Base-by-base conservation (phyloP, 1,140 invertebrate species). In the Aphaenogaster rudis region DNA sequence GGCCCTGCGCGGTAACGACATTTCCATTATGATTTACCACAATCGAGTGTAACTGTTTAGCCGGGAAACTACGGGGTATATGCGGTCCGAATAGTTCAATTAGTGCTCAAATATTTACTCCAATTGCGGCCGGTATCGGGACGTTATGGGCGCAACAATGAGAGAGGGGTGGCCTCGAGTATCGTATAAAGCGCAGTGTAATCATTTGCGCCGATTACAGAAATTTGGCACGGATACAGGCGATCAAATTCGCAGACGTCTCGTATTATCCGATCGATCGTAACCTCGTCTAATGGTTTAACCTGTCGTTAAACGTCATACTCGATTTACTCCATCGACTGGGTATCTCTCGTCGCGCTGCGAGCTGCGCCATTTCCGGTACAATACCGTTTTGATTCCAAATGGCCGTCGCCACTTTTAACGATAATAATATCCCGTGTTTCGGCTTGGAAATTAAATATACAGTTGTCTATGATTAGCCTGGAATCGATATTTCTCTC, bases 101-200 rank as follows among this genome's bases (percentile, higher is more conserved):
- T 91, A 91, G 90, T 76, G 87, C 80, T 91, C 90, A 91, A 91
- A 91, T 91, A 91, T 91, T 91, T 91, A 91, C 90, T 81, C 88
- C 76, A 87, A 91, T 86, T 81, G 90, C 57, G 89, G 90, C 39
- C 54, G 69, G 82, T 85, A 91, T 91, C 76, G 88, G 85, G 86
- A 90, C 88, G 85, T 89, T 84, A 74, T 82, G 63, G 28, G 50
- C 52, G 39, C 71, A 81, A 59, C 57, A 84, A 84, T 59, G 66
- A 21, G 45, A 52, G 61, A 39, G 63, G n/a, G 45, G 39, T 9
- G 8, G 45, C 36, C 48, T 77, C 57, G 54, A 89, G 71, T 59
- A 64, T 76, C 66, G 79, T 78, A 79, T 50, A 78, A 81, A 90
- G 80, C 76, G 15, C 61, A 61, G 59, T 66, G 86, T 86, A 90